These are phyloP conservation scores for Paracanthobrama guichenoti DNA, from an alignment of 2,113 vertebrate genomes.

Conservation along the genomic window DNA sequence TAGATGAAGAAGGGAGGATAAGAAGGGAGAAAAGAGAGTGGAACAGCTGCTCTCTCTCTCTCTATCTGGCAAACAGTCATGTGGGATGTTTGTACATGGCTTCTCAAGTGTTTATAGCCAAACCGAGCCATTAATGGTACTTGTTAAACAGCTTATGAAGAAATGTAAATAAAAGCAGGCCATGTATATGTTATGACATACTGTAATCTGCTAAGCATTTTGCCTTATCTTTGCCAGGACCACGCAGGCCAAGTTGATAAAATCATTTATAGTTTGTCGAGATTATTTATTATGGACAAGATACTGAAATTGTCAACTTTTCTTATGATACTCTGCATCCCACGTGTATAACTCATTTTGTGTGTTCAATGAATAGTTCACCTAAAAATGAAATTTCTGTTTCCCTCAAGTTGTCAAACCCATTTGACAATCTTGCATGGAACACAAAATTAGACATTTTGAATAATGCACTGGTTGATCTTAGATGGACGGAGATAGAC, in stretches of 20 bases:
- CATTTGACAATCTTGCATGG: too few species aligned
- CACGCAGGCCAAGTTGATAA: constrained; percentile 25
- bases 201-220: constrained; percentile 25
- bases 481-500: too few species aligned
- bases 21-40: constrained; percentile 50
- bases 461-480: neutral
- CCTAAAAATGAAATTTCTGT: neutral
- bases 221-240: constrained; percentile 23
- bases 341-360: neutral
- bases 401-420: neutral
- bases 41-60: constrained; percentile 60
- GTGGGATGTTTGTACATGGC: constrained; percentile 61
- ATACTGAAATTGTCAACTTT: neutral
- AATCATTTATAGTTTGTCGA: constrained; percentile 28
- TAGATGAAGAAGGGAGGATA: constrained; percentile 61
- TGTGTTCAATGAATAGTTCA: neutral
- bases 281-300: constrained; percentile 19
- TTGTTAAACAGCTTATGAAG: constrained; percentile 48
- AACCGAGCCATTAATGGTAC: constrained; percentile 60
- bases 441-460: neutral
- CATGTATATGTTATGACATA: constrained; percentile 37
- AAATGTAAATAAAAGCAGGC: constrained; percentile 50
- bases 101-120: constrained; percentile 65
- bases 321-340: neutral
- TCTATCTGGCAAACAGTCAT: constrained; percentile 51